phyloP scores from a whole-genome alignment of 2,113 vertebrate genomes.

The Phalacrocorax brasilianus region DNA sequence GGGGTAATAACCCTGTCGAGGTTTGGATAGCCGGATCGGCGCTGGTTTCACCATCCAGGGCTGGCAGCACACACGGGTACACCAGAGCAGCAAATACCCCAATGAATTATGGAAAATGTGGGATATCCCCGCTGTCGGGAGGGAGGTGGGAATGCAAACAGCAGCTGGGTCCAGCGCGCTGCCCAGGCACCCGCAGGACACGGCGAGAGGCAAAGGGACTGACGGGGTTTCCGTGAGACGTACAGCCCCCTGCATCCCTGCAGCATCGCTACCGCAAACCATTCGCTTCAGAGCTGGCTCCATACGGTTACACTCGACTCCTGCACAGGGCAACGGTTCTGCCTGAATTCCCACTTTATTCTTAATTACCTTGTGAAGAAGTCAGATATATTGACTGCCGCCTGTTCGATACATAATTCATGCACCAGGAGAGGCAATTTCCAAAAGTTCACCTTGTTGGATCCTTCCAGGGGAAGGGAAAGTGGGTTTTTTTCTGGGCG shows the following conservation, averaged over 20 bases:
- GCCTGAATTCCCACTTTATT: constrained; percentile 44
- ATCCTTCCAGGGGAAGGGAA: neutral
- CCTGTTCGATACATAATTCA: constrained; percentile 27
- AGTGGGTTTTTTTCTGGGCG: neutral
- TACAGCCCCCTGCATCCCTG: fast-evolving
- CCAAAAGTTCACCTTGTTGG: constrained; percentile 38
- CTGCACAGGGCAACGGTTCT: neutral
- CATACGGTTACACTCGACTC: fast-evolving
- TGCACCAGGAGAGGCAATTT: constrained; percentile 18
- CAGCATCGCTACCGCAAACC: neutral
- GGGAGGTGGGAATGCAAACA: neutral
- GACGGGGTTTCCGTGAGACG: fast-evolving
- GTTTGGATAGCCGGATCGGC: fast-evolving
- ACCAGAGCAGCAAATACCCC: neutral
- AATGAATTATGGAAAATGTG: neutral
- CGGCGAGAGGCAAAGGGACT: fast-evolving
- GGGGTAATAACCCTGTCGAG: neutral
- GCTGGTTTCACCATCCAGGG: neutral
- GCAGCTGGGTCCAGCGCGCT: fast-evolving
- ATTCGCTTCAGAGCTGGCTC: neutral
- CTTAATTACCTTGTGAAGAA: constrained; percentile 31
- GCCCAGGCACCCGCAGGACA: neutral
- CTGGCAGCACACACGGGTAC: neutral
- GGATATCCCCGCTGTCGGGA: neutral
- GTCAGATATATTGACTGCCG: constrained; percentile 27